Conservation (phyloP, 2,113 vertebrate species). For the Mirounga angustirostris region DNA sequence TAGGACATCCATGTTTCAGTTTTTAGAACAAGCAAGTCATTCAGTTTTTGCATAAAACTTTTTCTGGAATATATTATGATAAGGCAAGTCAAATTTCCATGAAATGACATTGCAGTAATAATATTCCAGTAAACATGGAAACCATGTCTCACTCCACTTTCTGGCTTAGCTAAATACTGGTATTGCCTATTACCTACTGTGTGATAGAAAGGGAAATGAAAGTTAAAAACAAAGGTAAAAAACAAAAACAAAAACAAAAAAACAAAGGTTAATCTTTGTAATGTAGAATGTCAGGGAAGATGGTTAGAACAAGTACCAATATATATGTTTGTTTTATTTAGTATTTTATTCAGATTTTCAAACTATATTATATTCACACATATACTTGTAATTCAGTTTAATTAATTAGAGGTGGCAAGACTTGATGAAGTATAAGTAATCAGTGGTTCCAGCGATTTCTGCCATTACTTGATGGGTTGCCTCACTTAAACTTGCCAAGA, state of each 20-base stretch:
- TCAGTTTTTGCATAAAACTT: slow-evolving; percentile 51
- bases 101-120: slow-evolving; percentile 44
- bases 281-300: not conserved
- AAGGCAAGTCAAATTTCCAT: slow-evolving; percentile 36
- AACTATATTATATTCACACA: not conserved
- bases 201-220: slow-evolving; percentile 24
- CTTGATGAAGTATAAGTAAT: not conserved
- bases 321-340: no score
- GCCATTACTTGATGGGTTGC: not conserved
- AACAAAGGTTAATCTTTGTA: slow-evolving; percentile 45
- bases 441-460: not conserved
- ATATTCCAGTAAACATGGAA: slow-evolving; percentile 53
- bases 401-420: not conserved
- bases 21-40: slow-evolving; percentile 36
- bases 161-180: not conserved
- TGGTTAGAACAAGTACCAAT: not conserved
- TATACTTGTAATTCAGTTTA: slow-evolving; percentile 11
- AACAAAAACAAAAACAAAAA: not conserved
- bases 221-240: slow-evolving; percentile 24
- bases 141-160: not conserved
- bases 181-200: slow-evolving; percentile 17
- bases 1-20: slow-evolving; percentile 47
- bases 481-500: slow-evolving; percentile 5
- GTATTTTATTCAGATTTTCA: slow-evolving; percentile 22
- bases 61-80: slow-evolving; percentile 53